Base-by-base conservation (phyloP, 2,888 invertebrate genomes). In the Drosophila nigritarsus region DNA sequence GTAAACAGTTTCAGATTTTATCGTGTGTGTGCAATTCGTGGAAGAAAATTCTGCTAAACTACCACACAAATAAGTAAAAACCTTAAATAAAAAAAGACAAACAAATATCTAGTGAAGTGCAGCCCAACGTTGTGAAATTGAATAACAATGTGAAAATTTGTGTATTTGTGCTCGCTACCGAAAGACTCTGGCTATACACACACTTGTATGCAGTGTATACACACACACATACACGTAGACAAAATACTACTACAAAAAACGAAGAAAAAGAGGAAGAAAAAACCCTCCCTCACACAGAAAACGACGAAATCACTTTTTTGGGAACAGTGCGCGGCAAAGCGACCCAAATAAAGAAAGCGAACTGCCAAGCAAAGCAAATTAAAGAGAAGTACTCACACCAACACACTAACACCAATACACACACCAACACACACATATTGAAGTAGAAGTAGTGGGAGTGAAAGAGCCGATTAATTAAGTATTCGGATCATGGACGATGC, bases 401-500 rank as follows among this genome's bases (percentile, higher is more conserved):
- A 74, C 36, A 50, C 2, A 42, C 9, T 65, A 18, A 59, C 38
- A 42, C 34, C 61, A n/a, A 18, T 29, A 51, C 36, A 78, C 24
- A 65, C 55, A 74, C 49, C 40, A 4, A 63, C 20, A 53, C 40
- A 51, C 29, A 55, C 24, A 54, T 32, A 45, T 11, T 55, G 13
- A 54, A 48, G 40, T 32, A 58, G 2, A 45, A 24, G 34, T n/a
- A 24, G 42, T 45, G 20, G 40, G 45, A 68, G 68, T 55, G 68
- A 75, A 64, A 79, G 73, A 73, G 60, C 63, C 42, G 53, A 60
- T 84, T 78, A 78, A 82, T 87, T 90, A 86, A 77, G 58, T 77
- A 90, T 90, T 87, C 86, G 32, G 71, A 87, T 75, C 87, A 96
- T 98, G 96, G 98, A 98, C 94, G 98, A 98, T 94, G 97, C 97